Base-by-base conservation (phyloP, 2,797 vertebrate genomes). In the Cirrhinus mrigala region DNA sequence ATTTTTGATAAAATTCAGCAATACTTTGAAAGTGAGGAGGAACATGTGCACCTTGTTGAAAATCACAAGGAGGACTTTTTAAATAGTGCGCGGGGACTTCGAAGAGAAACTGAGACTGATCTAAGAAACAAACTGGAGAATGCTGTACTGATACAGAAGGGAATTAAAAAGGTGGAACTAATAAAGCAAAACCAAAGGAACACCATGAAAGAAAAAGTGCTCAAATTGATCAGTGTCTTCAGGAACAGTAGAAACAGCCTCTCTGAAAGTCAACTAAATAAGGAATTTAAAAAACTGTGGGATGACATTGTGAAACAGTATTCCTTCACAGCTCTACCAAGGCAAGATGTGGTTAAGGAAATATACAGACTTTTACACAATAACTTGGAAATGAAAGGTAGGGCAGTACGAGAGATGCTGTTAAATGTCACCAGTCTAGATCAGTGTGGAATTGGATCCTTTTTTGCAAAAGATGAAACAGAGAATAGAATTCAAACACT, bases 231-330 rank as follows among this genome's bases (percentile, higher is more conserved):
- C 15, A 12, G 44, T 4, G 15, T 64, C 3, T 92, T 46, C 20
- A 90, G 85, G 81, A 0, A 77, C n/a, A n/a, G n/a, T 0, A 0
- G 1, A 4, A 77, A 80, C 9, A 27, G 5, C 10, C 48, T 87
- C 29, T 73, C 91, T 2, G 89, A 92, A 0, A 0, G 74, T 10
- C 0, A 92, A 2, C 73, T 93, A 5, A 62, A 0, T 15, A 0
- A 60, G 0, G 82, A 89, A 1, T 94, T 94, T 89, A 79, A 92
- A 48, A 88, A 85, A 1, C 92, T 91, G 89, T 93, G 93, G 92
- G 8, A 11, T 0, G 2, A 16, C 0, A 79, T 12, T 4, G 64
- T 85, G 88, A 24, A 44, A 0, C 50, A 66, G 92, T 10, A 83
- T 93, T 48, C 0, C 52, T 20, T 10, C 18, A 33, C 1, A 0